Evolutionary conservation across 2,113 vertebrate genomes (phyloP).

Genomic region (Lamprologus lemairii): DNA sequence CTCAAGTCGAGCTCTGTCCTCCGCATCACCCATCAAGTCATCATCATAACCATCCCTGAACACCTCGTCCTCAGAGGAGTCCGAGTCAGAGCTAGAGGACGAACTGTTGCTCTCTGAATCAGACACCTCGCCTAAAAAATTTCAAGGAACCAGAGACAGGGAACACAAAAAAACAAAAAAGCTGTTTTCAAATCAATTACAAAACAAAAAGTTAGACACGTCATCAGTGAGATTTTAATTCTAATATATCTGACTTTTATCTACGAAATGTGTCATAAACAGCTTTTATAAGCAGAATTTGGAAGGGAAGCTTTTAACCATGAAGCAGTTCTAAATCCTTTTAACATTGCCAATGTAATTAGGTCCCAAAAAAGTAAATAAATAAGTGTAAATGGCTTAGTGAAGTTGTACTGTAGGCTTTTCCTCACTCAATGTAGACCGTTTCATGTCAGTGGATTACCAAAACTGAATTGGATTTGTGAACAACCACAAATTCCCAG

Average conservation of each 20-base stretch:
- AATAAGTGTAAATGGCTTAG: not conserved
- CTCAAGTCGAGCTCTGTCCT: slow-evolving; percentile 90
- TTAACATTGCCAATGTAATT: not conserved
- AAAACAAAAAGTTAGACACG: not conserved
- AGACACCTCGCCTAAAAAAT: slow-evolving; percentile 85
- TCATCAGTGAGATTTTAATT: not conserved
- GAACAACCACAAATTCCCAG: not conserved
- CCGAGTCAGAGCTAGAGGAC: slow-evolving; percentile 93
- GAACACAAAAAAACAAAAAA: not conserved
- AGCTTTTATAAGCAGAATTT: not conserved
- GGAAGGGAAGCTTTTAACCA: not conserved
- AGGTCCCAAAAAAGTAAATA: not conserved
- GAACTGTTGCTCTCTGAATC: slow-evolving; percentile 97
- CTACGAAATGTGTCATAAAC: not conserved
- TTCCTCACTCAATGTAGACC: not conserved
- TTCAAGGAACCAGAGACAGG: not conserved
- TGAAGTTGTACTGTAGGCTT: not conserved
- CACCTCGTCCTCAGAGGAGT: slow-evolving; percentile 94
- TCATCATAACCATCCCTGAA: slow-evolving; percentile 96
- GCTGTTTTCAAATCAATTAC: not conserved
- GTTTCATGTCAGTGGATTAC: not conserved
- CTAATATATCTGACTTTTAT: not conserved
- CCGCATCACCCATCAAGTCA: slow-evolving; percentile 96
- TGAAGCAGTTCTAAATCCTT: rapidly evolving
- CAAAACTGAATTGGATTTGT: not conserved